These are phyloP conservation scores for Oscheius sp. DNA, from an alignment of 2,888 invertebrate genomes.

Conservation along the genomic window DNA sequence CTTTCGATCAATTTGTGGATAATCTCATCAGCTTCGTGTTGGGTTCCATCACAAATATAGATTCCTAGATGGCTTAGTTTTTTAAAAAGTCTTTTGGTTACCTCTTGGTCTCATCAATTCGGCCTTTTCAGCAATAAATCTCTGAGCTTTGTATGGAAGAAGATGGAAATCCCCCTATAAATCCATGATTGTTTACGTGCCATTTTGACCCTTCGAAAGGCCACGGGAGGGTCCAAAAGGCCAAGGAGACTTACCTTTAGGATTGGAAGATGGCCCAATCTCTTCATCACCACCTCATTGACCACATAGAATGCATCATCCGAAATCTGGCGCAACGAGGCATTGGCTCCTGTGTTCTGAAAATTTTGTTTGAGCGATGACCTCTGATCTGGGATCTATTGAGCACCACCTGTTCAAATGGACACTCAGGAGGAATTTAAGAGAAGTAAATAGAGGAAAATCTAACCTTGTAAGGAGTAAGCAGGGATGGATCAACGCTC, in stretches of 20 bases:
- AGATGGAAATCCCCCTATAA: constrained; percentile 71
- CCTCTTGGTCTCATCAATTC: constrained; percentile 70
- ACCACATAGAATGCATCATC: constrained; percentile 71
- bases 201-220: neutral
- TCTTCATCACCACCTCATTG: constrained; percentile 72
- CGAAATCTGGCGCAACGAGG: constrained; percentile 66
- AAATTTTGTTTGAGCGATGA: neutral
- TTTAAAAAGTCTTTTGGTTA: neutral
- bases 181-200: neutral
- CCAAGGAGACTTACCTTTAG: constrained; percentile 64
- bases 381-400: neutral
- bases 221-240: neutral
- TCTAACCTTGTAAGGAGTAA: constrained; percentile 63
- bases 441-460: neutral
- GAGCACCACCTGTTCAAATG: too few species aligned
- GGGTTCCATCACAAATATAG: constrained; percentile 70
- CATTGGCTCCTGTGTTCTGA: constrained; percentile 55
- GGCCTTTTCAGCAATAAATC: constrained; percentile 72
- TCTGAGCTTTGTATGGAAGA: constrained; percentile 71
- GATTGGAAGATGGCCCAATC: constrained; percentile 72
- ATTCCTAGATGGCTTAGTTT: constrained; percentile 42
- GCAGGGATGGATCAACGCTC: constrained; percentile 60
- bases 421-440: too few species aligned
- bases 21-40: constrained; percentile 71
- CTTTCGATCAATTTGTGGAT: constrained; percentile 69